These are phyloP conservation scores for Noctilio leporinus DNA, from an alignment of 2,113 vertebrate species.

Conservation along the genomic window DNA sequence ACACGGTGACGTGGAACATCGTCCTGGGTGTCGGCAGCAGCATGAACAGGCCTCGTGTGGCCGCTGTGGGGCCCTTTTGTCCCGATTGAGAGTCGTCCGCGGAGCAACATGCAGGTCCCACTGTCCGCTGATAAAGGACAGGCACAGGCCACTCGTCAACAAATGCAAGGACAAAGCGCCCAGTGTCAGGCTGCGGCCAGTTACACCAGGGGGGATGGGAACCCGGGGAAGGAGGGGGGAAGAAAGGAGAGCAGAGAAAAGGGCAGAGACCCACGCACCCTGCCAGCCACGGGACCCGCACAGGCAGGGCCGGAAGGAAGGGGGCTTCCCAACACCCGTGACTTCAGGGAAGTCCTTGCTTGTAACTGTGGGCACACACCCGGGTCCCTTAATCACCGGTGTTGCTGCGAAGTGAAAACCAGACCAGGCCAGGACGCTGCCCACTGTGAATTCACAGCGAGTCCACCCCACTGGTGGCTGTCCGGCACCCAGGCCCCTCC, in stretches of 20 bases:
- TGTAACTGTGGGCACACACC: not conserved
- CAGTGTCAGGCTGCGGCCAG: fast-evolving
- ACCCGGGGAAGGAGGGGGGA: fast-evolving
- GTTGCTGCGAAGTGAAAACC: fast-evolving
- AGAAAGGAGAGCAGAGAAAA: not conserved
- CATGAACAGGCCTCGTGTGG: fast-evolving
- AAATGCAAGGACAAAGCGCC: fast-evolving
- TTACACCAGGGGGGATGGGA: fast-evolving
- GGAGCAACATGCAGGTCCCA: fast-evolving
- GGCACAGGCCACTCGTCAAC: fast-evolving
- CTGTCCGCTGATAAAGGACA: not conserved
- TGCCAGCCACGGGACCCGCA: too few relatives aligned
- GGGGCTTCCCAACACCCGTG: fast-evolving
- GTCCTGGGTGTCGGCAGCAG: not conserved
- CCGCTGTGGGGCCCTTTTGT: fast-evolving
- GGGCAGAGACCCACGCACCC: fast-evolving
- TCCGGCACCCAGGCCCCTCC: not conserved
- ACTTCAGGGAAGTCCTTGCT: not conserved
- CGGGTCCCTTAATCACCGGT: not conserved
- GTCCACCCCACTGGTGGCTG: fast-evolving
- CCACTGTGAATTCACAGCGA: too few relatives aligned
- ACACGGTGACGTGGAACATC: not conserved
- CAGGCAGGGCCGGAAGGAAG: not conserved
- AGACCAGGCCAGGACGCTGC: fast-evolving
- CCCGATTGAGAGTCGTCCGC: not conserved